Evolutionary conservation across 2,888 invertebrate species (phyloP), one percentile per base, ranked within the genome.

Genomic region (Dromius quadrimaculatus): DNA sequence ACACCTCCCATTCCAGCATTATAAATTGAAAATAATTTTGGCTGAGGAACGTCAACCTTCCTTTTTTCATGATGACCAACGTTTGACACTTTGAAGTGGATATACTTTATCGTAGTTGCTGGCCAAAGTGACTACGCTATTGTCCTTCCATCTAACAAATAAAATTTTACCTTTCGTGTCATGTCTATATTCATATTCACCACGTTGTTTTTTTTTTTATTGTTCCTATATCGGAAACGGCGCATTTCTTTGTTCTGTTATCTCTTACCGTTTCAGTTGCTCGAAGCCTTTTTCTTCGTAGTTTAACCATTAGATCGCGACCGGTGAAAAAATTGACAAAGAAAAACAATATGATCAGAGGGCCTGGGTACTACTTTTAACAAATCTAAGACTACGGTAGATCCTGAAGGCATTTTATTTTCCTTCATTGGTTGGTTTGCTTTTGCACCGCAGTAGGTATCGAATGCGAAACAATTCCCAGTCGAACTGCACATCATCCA

Each of bases 101-200:
- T 72, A 47, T 1, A 70, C 63, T 15, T 20, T 8, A 23, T 69
- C 71, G 57, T 70, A 74, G 20, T 72, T 73, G 22, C 73, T 73
- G 5, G 34, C 54, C 22, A 76, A 64, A 5, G 61, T 64, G 1
- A 76, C 75, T 19, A 69, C 23, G 59, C 73, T 76, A 22, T 74
- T 75, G 43, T 75, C 76, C 4, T 73, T 45, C 75, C 75, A 76
- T 69, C 72, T 72, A 0, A 75, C 74, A n/a, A 71, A 66, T 43
- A 63, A 47, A 6, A 76, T 17, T 61, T 70, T 72, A 45, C 71
- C 63, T 1, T 69, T 36, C 17, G 73, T 72, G 63, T 72, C 72
- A 13, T 38, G 45, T 20, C 36, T 45, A 9, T 72, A 20, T n/a
- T 73, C 54, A 71, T 41, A 74, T 23, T 61, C 71, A 2, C 74